Conservation (phyloP, 2,113 vertebrate genomes). For the Poeciliopsis prolifica region DNA sequence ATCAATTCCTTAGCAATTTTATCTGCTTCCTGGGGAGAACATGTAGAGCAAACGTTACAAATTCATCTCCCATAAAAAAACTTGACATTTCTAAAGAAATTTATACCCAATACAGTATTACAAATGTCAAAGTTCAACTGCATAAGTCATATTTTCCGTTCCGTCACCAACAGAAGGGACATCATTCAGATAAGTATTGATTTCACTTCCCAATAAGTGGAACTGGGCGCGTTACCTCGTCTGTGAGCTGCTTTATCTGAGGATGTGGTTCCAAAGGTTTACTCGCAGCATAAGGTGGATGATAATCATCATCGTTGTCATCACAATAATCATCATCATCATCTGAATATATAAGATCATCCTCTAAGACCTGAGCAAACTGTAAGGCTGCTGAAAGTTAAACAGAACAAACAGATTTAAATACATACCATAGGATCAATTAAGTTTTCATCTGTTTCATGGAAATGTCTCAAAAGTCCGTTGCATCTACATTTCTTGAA, state of each 20-base stretch:
- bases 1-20: conserved; percentile 65
- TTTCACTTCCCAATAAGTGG: conserved; percentile 3
- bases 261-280: conserved; percentile 49
- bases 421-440: no score
- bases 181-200: no score
- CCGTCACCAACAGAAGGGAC: neutral
- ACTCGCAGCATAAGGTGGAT: neutral
- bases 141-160: neutral
- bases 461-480: no score
- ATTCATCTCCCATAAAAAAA: neutral
- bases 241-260: conserved; percentile 55
- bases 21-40: conserved; percentile 66
- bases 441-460: no score
- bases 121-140: neutral
- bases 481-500: no score
- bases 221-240: conserved; percentile 59
- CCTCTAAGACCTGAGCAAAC: conserved; percentile 19
- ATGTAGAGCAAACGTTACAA: neutral
- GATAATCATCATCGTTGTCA: neutral
- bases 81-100: no score
- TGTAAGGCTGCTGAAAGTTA: conserved; percentile 24
- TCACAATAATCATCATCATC: conserved; percentile 13
- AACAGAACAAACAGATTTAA: neutral
- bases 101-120: no score
- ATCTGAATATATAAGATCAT: conserved; percentile 43